Percentiles rank a stretch among this genome's conserved stretches.
Evolutionary conservation across 1,140 invertebrate genomes (phyloP).

Genomic region (Ceratina calcarata): DNA sequence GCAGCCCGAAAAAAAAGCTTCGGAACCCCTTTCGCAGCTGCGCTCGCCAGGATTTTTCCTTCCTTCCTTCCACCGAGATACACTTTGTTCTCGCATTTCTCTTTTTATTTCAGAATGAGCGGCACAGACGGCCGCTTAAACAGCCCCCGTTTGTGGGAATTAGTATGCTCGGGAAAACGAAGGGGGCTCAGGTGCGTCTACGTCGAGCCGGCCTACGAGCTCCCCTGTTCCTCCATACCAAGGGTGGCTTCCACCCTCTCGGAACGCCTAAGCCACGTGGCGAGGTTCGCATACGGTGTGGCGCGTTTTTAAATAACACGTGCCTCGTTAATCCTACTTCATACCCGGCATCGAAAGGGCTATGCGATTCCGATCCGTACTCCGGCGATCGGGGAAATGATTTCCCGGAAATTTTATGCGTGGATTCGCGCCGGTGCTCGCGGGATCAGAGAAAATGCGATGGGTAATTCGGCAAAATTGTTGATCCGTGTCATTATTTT

Average conservation of each 20-base stretch:
- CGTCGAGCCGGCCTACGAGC: slow-evolving; percentile 49
- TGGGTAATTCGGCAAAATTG: slow-evolving; percentile 3
- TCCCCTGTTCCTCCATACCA: background rate
- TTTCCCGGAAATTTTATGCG: slow-evolving; percentile 34
- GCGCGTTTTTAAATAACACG: slow-evolving; percentile 57
- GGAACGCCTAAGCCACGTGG: slow-evolving; percentile 16
- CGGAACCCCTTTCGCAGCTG: background rate
- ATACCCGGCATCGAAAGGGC: slow-evolving; percentile 39
- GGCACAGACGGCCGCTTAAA: slow-evolving; percentile 56
- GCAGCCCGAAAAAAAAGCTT: background rate
- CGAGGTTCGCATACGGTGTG: slow-evolving; percentile 33
- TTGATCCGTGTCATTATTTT: slow-evolving; percentile 20
- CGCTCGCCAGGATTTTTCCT: slow-evolving; percentile 4
- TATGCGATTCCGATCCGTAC: background rate
- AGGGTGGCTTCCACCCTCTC: background rate
- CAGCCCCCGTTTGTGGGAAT: slow-evolving; percentile 63
- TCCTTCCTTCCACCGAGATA: background rate
- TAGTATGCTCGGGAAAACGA: slow-evolving; percentile 62
- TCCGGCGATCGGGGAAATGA: slow-evolving; percentile 8
- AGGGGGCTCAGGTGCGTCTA: slow-evolving; percentile 64
- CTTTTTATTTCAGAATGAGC: slow-evolving; percentile 42
- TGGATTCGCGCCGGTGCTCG: background rate
- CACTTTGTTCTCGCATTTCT: too few species aligned
- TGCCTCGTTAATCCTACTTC: slow-evolving; percentile 44
- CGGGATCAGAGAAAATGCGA: background rate